Evolutionary conservation across 2,797 vertebrate species (phyloP), one percentile per base, ranked within the genome.

Genomic region (Lacerta viridis): DNA sequence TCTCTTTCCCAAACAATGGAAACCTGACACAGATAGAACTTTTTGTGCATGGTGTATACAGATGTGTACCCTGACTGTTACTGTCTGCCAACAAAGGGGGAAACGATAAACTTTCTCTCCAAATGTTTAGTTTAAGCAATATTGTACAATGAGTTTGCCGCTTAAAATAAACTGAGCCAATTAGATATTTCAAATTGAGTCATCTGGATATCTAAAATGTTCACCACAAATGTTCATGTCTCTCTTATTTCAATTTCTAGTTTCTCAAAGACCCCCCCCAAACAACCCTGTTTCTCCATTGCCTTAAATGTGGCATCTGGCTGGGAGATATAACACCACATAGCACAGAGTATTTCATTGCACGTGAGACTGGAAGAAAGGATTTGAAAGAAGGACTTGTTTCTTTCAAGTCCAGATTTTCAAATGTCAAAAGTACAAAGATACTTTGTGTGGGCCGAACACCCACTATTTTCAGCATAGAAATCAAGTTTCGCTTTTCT

Each of bases 1-100:
- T 89, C 86, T 88, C 87, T 91, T 74, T 91, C 90, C 76, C 66
- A 93, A 95, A 95, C 94, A 94, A 94, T 94, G 94, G 93, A 94
- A 95, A 96, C 92, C 92, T 94, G 95, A 90, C 93, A 91, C 92
- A 82, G 90, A 93, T 17, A 91, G 88, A 94, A 92, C 33, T 75
- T 87, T 55, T 4, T 55, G 50, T 15, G 50, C 50, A 55, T 55
- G 50, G 50, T 55, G 50, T 55, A 55, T 55, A 55, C 50, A 66
- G 59, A 10, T 8, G 5, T 2, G 89, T 25, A 64, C 1, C 55
- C 87, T 90, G 23, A 9, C 3, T 80, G 29, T 36, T 7, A 50
- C 59, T 0, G 64, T 59, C 86, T 85, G 74, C 85, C 2, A 39
- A 86, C 77, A 43, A 50, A 39, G 33, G 18, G 1, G 61, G 50